phyloP scores from a whole-genome alignment of 2,113 vertebrate species.

The Periophthalmus modestus region DNA sequence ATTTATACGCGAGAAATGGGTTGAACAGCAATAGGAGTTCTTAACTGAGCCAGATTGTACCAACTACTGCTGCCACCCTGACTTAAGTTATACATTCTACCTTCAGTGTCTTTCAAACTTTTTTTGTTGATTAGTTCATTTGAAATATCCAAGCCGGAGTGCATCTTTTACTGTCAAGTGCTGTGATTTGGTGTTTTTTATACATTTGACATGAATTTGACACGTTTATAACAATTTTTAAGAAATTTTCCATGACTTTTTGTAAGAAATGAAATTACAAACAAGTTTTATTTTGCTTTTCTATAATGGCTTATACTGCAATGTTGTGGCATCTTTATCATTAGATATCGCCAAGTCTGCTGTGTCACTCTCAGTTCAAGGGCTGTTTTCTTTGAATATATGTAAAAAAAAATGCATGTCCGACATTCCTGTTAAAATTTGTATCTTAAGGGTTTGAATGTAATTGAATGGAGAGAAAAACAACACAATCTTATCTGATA shows the following conservation, averaged over 20 bases:
- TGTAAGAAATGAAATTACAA: slow-evolving; percentile 56
- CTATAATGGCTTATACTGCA: slow-evolving; percentile 55
- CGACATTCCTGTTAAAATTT: slow-evolving; percentile 70
- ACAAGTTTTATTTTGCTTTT: slow-evolving; percentile 48
- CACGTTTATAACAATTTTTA: slow-evolving; percentile 50
- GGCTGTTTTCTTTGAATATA: slow-evolving; percentile 63
- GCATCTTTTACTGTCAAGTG: slow-evolving; percentile 72
- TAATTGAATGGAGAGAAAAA: slow-evolving; percentile 67
- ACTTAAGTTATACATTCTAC: slow-evolving; percentile 51
- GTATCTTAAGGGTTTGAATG: slow-evolving; percentile 76
- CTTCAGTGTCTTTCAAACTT: slow-evolving; percentile 74
- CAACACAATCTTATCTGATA: slow-evolving; percentile 46
- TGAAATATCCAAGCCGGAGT: slow-evolving; percentile 42
- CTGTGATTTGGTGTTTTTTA: slow-evolving; percentile 73
- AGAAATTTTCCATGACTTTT: slow-evolving; percentile 56
- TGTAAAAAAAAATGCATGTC: slow-evolving; percentile 76
- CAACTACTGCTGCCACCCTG: slow-evolving; percentile 36
- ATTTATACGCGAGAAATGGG: slow-evolving; percentile 32
- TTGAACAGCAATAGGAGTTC: slow-evolving; percentile 37
- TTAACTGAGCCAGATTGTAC: slow-evolving; percentile 42
- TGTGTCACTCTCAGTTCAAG: slow-evolving; percentile 73
- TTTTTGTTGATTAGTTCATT: slow-evolving; percentile 30
- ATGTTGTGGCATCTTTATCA: slow-evolving; percentile 56
- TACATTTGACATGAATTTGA: slow-evolving; percentile 68
- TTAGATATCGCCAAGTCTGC: slow-evolving; percentile 62